These are phyloP conservation scores for Galleria mellonella DNA, from an alignment of 1,140 invertebrate genomes.

Conservation along the genomic window DNA sequence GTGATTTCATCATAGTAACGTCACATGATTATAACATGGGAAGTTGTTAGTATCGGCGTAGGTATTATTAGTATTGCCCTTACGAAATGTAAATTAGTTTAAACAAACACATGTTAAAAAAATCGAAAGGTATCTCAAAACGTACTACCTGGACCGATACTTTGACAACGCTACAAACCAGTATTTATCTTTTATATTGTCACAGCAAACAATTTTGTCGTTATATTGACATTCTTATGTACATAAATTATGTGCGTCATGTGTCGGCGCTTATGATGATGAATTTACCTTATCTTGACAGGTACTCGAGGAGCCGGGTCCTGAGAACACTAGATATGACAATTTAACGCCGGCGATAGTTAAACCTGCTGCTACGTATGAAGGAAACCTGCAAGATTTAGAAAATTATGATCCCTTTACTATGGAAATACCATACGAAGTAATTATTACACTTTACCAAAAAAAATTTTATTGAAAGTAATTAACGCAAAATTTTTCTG, in stretches of 20 bases:
- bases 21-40: too few relatives aligned
- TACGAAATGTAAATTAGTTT: too few relatives aligned
- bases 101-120: too few relatives aligned
- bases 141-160: background rate
- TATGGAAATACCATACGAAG: slow-evolving; percentile 72
- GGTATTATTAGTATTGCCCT: too few relatives aligned
- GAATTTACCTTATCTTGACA: slow-evolving; percentile 19
- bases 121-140: too few relatives aligned
- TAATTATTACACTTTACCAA: too few relatives aligned
- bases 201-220: background rate
- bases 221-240: background rate
- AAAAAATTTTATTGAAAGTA: too few relatives aligned
- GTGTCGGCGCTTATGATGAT: background rate
- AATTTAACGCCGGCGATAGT: slow-evolving; percentile 91
- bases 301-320: slow-evolving; percentile 90
- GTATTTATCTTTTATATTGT: background rate
- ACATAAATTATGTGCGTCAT: background rate
- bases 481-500: too few relatives aligned
- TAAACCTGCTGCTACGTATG: slow-evolving; percentile 74
- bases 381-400: slow-evolving; percentile 45
- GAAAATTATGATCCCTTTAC: slow-evolving; percentile 62
- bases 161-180: background rate
- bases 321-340: slow-evolving; percentile 91
- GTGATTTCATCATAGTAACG: too few relatives aligned
- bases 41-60: too few relatives aligned